Evolutionary conservation across 2,113 vertebrate species (phyloP).

Genomic region (Hiodon alosoides): DNA sequence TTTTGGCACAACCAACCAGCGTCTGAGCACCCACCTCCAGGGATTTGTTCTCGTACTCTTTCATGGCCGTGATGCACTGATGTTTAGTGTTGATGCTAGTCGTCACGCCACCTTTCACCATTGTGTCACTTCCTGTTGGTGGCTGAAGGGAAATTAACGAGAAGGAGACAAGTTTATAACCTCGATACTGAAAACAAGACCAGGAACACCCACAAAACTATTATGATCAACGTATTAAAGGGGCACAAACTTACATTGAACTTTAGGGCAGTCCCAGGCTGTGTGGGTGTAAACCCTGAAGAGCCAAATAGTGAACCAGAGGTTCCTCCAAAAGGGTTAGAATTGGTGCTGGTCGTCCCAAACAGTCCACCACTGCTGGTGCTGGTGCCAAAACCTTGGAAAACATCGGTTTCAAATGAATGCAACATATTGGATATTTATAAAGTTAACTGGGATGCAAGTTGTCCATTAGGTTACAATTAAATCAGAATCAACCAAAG

Average conservation of each 20-base stretch:
- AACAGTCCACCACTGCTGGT: slow-evolving; percentile 87
- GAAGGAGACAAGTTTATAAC: not conserved
- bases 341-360: slow-evolving; percentile 82
- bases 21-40: slow-evolving; percentile 64
- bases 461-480: no score
- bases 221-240: not conserved
- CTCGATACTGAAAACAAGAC: not conserved
- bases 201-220: not conserved
- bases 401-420: not conserved
- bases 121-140: slow-evolving; percentile 85
- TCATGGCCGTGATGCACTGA: slow-evolving; percentile 98
- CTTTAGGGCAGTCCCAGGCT: slow-evolving; percentile 87
- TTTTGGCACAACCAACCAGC: no score
- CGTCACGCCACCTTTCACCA: slow-evolving; percentile 92
- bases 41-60: slow-evolving; percentile 93
- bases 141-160: slow-evolving; percentile 59
- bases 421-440: no score
- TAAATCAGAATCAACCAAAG: no score
- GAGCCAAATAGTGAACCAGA: slow-evolving; percentile 82
- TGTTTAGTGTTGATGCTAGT: slow-evolving; percentile 97
- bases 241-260: slow-evolving; percentile 76
- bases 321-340: slow-evolving; percentile 84
- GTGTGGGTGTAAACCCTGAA: slow-evolving; percentile 76
- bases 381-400: slow-evolving; percentile 82
- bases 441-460: no score